phyloP scores from a whole-genome alignment of 2,888 invertebrate genomes.

The Ligdia adustata region DNA sequence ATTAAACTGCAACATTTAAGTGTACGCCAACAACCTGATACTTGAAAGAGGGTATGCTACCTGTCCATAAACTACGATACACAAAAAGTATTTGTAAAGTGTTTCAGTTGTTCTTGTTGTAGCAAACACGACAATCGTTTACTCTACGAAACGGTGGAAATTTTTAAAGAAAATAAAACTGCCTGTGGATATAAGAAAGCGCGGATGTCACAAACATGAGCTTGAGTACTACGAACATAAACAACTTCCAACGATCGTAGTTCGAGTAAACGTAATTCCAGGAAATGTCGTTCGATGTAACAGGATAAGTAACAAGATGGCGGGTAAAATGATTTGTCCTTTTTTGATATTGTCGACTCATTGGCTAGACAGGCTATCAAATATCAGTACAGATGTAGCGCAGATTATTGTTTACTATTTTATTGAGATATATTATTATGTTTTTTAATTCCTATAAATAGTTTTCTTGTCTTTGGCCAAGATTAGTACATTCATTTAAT shows the following conservation, averaged over 20 bases:
- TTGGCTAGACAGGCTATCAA: too few species aligned
- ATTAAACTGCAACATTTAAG: too few species aligned
- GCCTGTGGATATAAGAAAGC: conserved; percentile 50
- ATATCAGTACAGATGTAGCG: too few species aligned
- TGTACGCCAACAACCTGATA: too few species aligned
- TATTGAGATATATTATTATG: too few species aligned
- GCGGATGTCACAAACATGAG: conserved; percentile 52
- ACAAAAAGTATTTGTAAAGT: conserved; percentile 19
- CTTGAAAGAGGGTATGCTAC: background rate
- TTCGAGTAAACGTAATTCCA: conserved; percentile 22
- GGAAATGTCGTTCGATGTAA: conserved; percentile 3
- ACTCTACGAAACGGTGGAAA: conserved; percentile 48
- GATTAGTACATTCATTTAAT: too few species aligned
- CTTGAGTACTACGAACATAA: conserved; percentile 15
- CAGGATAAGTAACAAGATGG: background rate
- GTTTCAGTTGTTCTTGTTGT: conserved; percentile 30
- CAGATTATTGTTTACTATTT: too few species aligned
- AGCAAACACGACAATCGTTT: conserved; percentile 43
- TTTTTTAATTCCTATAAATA: too few species aligned
- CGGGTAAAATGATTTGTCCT: background rate
- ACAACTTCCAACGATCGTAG: conserved; percentile 39
- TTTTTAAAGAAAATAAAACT: conserved; percentile 58
- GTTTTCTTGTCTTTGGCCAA: too few species aligned
- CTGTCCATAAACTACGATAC: background rate
- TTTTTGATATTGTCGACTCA: too few species aligned